These are phyloP conservation scores for Porites australiensis DNA, from an alignment of 64 coral and sea anemone species.

Conservation along the genomic window DNA sequence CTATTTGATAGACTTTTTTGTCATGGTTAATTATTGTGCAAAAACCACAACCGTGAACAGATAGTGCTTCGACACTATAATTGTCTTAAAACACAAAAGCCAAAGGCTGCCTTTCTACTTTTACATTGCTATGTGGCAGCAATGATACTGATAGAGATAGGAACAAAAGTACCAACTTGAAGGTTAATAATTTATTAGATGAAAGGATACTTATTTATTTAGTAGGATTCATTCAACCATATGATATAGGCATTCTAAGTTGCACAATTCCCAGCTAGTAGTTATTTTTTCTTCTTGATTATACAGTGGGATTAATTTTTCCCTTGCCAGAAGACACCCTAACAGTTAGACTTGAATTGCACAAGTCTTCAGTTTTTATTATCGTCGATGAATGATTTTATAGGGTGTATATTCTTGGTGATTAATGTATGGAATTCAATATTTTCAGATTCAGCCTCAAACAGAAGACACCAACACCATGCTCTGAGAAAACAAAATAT, in stretches of 20 bases:
- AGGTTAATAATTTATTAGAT: neutral
- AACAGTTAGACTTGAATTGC: too few relatives aligned
- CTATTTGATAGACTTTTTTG: neutral
- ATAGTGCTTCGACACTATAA: neutral
- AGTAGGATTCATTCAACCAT: constrained; percentile 28
- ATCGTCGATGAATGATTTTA: too few relatives aligned
- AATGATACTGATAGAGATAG: neutral
- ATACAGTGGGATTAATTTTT: neutral
- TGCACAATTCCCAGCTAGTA: constrained; percentile 4
- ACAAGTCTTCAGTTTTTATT: too few relatives aligned
- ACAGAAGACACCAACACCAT: too few relatives aligned
- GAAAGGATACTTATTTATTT: neutral
- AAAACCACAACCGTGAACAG: neutral
- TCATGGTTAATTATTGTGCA: neutral
- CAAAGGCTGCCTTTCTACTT: neutral
- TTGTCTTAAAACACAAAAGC: neutral
- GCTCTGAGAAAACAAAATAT: too few relatives aligned
- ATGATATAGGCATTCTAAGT: constrained; percentile 10
- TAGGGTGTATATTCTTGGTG: too few relatives aligned
- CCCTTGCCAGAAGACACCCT: too few relatives aligned
- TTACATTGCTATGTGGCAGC: neutral
- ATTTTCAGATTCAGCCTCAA: too few relatives aligned
- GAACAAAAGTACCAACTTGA: constrained; percentile 6
- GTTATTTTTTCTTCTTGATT: neutral
- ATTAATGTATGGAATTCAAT: too few relatives aligned